A percentile compares a stretch with the other conserved stretches of the same genome.
These are phyloP conservation scores for Folsomia manolachei DNA, from an alignment of 2,888 invertebrate genomes.

Conservation along the genomic window DNA sequence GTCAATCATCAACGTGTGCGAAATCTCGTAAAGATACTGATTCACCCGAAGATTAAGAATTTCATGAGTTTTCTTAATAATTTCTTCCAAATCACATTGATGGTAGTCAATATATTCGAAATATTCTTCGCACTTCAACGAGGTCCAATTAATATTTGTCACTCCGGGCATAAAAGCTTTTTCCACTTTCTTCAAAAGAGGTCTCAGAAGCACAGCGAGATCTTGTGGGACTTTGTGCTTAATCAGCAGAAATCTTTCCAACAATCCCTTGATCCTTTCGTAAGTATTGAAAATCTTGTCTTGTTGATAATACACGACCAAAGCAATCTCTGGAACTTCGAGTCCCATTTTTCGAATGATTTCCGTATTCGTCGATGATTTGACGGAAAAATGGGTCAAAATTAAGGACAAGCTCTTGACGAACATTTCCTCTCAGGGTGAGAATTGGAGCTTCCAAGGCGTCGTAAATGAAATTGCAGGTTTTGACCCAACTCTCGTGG, in stretches of 20 bases:
- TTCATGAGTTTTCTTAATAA: slow-evolving; percentile 42
- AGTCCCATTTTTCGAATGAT: slow-evolving; percentile 74
- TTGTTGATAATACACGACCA: slow-evolving; percentile 70
- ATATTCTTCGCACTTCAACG: slow-evolving; percentile 65
- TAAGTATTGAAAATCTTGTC: slow-evolving; percentile 65
- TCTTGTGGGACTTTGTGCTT: slow-evolving; percentile 43
- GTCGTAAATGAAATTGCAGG: slow-evolving; percentile 45
- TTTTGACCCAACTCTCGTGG: slow-evolving; percentile 62
- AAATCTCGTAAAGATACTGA: slow-evolving; percentile 43
- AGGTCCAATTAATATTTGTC: slow-evolving; percentile 77
- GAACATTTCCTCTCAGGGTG: slow-evolving; percentile 37
- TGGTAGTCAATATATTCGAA: slow-evolving; percentile 44
- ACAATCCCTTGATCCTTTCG: slow-evolving; percentile 63
- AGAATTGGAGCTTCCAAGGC: slow-evolving; percentile 47
- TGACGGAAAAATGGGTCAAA: slow-evolving; percentile 62
- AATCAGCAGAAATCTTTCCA: slow-evolving; percentile 56
- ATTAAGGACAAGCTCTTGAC: slow-evolving; percentile 58
- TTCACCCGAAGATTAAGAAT: slow-evolving; percentile 42
- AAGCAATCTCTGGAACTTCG: slow-evolving; percentile 72
- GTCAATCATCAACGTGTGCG: slow-evolving; percentile 45
- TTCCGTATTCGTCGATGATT: slow-evolving; percentile 73
- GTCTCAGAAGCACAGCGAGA: slow-evolving; percentile 41
- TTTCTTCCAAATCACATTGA: slow-evolving; percentile 45
- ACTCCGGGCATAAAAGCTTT: slow-evolving; percentile 71
- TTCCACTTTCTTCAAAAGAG: slow-evolving; percentile 57